phyloP scores from a whole-genome alignment of 1,140 invertebrate genomes.

The Hestina assimilis region DNA sequence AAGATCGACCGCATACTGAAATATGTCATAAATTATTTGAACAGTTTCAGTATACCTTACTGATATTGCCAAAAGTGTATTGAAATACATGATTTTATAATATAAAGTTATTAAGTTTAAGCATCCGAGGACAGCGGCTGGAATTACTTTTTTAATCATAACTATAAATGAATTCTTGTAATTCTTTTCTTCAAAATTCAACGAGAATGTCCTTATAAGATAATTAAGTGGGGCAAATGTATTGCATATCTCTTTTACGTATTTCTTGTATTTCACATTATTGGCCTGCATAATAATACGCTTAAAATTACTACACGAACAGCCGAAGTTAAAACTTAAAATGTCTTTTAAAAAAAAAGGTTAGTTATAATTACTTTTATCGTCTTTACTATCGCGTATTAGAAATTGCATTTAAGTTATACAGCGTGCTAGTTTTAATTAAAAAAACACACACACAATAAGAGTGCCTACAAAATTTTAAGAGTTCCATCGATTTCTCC shows the following conservation, averaged over 20 bases:
- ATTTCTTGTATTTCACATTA: constrained; percentile 11
- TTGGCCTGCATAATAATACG: too few relatives aligned
- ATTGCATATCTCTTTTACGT: constrained; percentile 7
- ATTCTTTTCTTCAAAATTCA: constrained; percentile 5
- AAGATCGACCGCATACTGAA: constrained; percentile 50
- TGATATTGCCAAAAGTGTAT: constrained; percentile 27
- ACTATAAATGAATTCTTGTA: neutral
- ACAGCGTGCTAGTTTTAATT: too few relatives aligned
- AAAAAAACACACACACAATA: too few relatives aligned
- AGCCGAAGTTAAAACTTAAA: too few relatives aligned
- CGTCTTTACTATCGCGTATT: too few relatives aligned
- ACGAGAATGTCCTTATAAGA: constrained; percentile 26
- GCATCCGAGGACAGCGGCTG: constrained; percentile 16
- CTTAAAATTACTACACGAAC: too few relatives aligned
- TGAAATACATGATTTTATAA: constrained; percentile 37
- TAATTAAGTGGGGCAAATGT: constrained; percentile 25
- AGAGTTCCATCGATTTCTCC: too few relatives aligned
- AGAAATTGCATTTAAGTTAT: too few relatives aligned
- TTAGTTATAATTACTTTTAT: too few relatives aligned
- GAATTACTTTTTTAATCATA: neutral
- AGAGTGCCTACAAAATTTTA: too few relatives aligned
- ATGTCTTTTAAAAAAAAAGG: too few relatives aligned
- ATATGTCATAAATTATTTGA: constrained; percentile 51
- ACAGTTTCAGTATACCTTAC: constrained; percentile 47
- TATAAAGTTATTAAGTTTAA: constrained; percentile 32